These are phyloP conservation scores for Montipora capitata DNA, from an alignment of 92 coral and sea anemone genomes.

Conservation along the genomic window DNA sequence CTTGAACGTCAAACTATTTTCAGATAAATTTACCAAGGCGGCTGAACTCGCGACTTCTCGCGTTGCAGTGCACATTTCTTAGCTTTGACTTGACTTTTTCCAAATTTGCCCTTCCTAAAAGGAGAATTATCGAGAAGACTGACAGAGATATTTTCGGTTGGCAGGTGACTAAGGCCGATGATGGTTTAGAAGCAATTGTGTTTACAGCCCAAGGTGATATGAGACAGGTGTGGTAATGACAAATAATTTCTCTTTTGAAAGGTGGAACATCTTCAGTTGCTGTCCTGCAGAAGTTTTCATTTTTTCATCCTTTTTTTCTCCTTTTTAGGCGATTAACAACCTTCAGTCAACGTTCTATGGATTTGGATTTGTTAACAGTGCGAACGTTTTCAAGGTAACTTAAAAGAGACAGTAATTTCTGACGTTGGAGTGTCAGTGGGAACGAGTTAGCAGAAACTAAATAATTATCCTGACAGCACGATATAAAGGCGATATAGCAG, in stretches of 20 bases:
- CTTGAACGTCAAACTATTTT: too few relatives aligned
- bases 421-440: too few relatives aligned
- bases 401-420: too few relatives aligned
- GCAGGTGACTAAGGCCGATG: slow-evolving; percentile 95
- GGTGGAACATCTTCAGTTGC: neutral
- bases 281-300: neutral
- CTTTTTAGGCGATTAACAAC: slow-evolving; percentile 92
- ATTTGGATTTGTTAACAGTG: slow-evolving; percentile 93
- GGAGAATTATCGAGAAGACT: too few relatives aligned
- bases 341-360: slow-evolving; percentile 97
- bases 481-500: too few relatives aligned
- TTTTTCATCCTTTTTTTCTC: neutral
- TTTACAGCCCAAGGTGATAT: slow-evolving; percentile 99
- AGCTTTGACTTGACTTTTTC: too few relatives aligned
- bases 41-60: too few relatives aligned
- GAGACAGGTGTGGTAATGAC: slow-evolving; percentile 83
- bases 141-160: neutral
- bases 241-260: neutral
- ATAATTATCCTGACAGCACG: too few relatives aligned
- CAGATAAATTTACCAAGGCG: too few relatives aligned
- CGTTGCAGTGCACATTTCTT: too few relatives aligned
- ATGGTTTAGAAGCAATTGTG: slow-evolving; percentile 96
- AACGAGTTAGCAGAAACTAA: too few relatives aligned
- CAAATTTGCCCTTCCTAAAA: too few relatives aligned
- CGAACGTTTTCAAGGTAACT: slow-evolving; percentile 94